Conservation (phyloP, 2,113 vertebrate genomes). For the Asarcornis scutulata region DNA sequence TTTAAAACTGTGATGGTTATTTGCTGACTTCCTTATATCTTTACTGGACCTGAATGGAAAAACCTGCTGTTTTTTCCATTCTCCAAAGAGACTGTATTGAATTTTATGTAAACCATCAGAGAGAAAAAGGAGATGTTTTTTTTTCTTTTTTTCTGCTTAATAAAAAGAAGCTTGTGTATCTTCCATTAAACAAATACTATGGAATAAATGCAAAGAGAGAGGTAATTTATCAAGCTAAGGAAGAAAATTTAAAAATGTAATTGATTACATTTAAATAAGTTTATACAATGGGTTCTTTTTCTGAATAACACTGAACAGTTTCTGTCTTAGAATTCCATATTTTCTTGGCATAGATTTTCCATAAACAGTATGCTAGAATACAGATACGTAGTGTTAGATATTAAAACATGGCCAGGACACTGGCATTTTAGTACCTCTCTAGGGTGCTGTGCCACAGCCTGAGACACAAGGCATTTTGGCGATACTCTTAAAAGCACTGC, state of each 20-base stretch:
- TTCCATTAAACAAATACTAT: neutral
- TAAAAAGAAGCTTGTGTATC: neutral
- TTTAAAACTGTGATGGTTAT: conserved; percentile 7
- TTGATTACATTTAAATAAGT: neutral
- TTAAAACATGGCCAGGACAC: neutral
- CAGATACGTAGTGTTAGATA: neutral
- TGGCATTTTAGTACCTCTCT: neutral
- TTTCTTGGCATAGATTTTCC: neutral
- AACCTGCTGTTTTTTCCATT: conserved; percentile 1
- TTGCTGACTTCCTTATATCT: neutral
- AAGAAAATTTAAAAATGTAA: neutral
- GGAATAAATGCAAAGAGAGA: neutral
- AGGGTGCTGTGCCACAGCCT: neutral
- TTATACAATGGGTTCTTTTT: neutral
- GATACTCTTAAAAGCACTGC: neutral
- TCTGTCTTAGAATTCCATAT: neutral
- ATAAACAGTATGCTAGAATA: neutral
- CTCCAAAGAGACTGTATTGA: neutral
- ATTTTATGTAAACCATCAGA: neutral
- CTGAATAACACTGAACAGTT: neutral
- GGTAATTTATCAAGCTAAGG: neutral
- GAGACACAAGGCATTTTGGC: neutral
- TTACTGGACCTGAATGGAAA: neutral
- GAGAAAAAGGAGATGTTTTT: neutral
- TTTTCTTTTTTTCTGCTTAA: neutral